These are phyloP conservation scores for Aphaenogaster floridana DNA, from an alignment of 1,140 invertebrate genomes.

Conservation along the genomic window DNA sequence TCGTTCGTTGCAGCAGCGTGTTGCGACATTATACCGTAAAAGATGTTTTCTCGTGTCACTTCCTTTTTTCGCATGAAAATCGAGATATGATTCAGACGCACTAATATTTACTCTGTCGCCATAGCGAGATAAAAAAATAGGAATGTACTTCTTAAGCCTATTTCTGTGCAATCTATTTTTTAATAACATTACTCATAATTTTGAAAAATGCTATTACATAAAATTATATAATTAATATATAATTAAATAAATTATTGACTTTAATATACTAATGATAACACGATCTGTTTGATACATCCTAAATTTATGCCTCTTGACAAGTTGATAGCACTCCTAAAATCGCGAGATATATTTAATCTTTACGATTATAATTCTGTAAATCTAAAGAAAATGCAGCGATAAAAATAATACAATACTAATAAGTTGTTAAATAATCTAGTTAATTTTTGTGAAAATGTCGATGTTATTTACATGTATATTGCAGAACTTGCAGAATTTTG, in stretches of 20 bases:
- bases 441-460: background rate
- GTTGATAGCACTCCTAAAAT: background rate
- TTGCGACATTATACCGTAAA: constrained; percentile 27
- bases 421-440: background rate
- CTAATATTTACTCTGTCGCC: constrained; percentile 18
- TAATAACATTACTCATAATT: background rate
- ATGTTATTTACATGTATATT: background rate
- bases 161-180: constrained; percentile 42
- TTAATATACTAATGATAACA: background rate
- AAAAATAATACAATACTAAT: background rate
- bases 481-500: background rate
- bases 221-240: background rate
- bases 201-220: background rate
- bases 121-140: background rate
- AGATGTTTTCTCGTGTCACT: constrained; percentile 7
- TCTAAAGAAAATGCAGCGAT: background rate
- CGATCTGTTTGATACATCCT: background rate
- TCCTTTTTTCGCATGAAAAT: constrained; percentile 16
- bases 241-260: background rate
- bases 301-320: background rate
- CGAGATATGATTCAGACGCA: background rate
- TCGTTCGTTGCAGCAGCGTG: constrained; percentile 19
- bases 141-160: background rate
- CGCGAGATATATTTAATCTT: background rate
- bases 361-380: background rate